Base-by-base conservation (phyloP, 2,797 vertebrate genomes). In the Gymnopithys bicolor region DNA sequence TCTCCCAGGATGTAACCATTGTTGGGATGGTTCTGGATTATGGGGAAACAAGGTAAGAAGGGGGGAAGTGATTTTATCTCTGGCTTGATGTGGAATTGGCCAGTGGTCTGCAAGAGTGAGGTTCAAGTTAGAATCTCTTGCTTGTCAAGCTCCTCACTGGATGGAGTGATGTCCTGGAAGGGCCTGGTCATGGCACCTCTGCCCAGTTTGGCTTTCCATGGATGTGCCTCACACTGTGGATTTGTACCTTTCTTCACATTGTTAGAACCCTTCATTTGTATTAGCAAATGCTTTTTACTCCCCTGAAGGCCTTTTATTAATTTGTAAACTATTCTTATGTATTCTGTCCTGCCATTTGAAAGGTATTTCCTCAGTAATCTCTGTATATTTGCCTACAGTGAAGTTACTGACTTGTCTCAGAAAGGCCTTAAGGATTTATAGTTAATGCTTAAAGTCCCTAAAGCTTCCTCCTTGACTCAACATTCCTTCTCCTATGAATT, bases 391-490 rank as follows among this genome's bases (percentile, higher is more conserved):
- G 59, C n/a, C 55, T 35, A 4, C 23, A 49, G 37, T 33, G 67
- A 93, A 71, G 14, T 69, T 92, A 66, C 2, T 77, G 56, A 73
- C 33, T 83, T 46, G 21, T 53, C 49, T 62, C 52, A 87, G 53
- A 90, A 92, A 83, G 45, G 12, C 80, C 74, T 89, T 58, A 37
- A 78, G 51, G 39, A 91, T 94, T 84, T 76, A 27, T 7, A 69
- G 45, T 28, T 66, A 55, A 33, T 74, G 10, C 28, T 63, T 39
- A 58, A 82, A 82, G 28, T 68, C 46, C 30, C 81, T 63, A 13
- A 87, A 87, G 37, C 81, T 77, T 63, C 70, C 8, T 84, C 25
- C 62, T 28, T 85, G 81, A 10, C 79, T 85, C 37, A 86, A 32
- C 37, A 84, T 70, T 81, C 59, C 64, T 84, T 69, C 77, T 84